phyloP scores from a whole-genome alignment of 2,113 vertebrate species.

The Tetrao urogallus region DNA sequence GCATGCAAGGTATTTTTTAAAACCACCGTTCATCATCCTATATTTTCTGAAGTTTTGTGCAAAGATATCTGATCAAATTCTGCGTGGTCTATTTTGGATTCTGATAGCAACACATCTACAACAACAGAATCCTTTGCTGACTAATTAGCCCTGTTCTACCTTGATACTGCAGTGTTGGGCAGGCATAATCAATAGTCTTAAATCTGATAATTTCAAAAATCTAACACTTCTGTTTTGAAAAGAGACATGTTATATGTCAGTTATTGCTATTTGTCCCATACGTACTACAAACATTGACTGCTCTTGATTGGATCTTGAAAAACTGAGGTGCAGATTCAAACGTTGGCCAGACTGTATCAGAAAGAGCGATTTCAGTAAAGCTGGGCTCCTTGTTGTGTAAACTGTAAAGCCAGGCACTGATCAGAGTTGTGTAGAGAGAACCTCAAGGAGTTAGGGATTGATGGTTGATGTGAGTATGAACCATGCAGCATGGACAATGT shows the following conservation, averaged over 20 bases:
- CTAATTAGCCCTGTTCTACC: neutral
- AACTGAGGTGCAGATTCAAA: neutral
- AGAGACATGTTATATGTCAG: neutral
- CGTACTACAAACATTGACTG: neutral
- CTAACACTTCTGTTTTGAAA: neutral
- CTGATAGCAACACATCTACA: neutral
- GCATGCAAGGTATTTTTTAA: neutral
- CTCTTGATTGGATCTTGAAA: neutral
- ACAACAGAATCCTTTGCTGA: neutral
- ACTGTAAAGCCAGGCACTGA: neutral
- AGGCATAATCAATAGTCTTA: neutral
- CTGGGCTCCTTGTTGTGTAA: neutral
- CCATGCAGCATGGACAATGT: neutral
- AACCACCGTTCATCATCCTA: neutral
- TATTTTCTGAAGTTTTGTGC: neutral
- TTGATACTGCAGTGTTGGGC: fast-evolving
- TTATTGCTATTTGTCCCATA: neutral
- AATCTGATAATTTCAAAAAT: neutral
- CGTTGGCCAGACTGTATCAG: neutral
- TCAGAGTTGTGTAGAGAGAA: neutral
- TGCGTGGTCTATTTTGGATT: neutral
- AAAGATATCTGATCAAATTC: neutral
- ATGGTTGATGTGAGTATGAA: neutral
- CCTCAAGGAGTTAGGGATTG: neutral
- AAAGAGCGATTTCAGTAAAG: neutral